Evolutionary conservation across 2,113 vertebrate genomes (phyloP).

Genomic region (Hemiscyllium ocellatum): DNA sequence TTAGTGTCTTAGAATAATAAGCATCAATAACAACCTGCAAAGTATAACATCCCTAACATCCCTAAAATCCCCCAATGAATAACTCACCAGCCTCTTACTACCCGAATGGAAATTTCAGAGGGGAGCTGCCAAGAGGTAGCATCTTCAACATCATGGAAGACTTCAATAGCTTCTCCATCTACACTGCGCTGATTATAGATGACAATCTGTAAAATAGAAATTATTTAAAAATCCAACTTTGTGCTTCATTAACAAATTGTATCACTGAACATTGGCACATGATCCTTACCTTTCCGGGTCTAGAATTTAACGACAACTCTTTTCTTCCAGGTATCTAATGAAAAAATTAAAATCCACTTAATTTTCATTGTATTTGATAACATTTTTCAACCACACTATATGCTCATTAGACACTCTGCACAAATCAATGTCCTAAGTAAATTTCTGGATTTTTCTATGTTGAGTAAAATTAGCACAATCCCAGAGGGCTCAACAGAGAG

Average conservation of each 20-base stretch:
- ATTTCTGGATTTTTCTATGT: not conserved
- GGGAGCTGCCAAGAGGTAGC: constrained; percentile 72
- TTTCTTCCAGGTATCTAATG: constrained; percentile 51
- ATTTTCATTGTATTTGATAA: not conserved
- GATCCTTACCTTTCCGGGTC: constrained; percentile 79
- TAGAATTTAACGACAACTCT: constrained; percentile 69
- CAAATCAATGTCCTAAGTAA: not conserved
- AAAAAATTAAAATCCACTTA: not conserved
- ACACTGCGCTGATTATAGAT: constrained; percentile 63
- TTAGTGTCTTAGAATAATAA: not conserved
- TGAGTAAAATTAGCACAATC: not conserved
- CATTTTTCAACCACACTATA: not conserved
- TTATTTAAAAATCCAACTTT: not conserved
- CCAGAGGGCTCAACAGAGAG: too few species aligned
- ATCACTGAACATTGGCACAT: not conserved
- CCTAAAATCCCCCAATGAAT: not conserved
- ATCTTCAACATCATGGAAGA: constrained; percentile 68
- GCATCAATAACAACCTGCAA: not conserved
- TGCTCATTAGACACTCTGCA: not conserved
- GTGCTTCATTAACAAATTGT: not conserved
- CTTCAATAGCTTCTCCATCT: constrained; percentile 61
- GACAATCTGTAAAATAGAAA: constrained; percentile 61
- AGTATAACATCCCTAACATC: not conserved
- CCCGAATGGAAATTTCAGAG: constrained; percentile 70
- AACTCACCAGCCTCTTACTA: constrained; percentile 85